These are phyloP conservation scores for Petrolisthes manimaculis DNA, from an alignment of 2,888 invertebrate species.

Conservation along the genomic window DNA sequence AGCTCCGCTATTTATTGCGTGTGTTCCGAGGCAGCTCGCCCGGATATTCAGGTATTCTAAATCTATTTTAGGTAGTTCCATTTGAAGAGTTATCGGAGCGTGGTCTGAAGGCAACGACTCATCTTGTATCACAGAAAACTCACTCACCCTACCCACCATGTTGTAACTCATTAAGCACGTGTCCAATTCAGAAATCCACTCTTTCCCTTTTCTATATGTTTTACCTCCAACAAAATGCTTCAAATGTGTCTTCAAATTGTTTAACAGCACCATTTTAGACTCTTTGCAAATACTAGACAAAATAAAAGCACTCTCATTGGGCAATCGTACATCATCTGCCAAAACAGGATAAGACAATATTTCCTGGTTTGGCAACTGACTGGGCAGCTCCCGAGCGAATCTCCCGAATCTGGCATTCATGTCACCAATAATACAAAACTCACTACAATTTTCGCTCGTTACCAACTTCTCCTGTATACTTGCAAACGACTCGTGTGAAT, in stretches of 20 bases:
- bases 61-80: neutral
- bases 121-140: neutral
- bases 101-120: constrained; percentile 21
- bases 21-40: neutral
- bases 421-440: constrained; percentile 9
- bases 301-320: constrained; percentile 14
- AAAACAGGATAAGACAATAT: neutral
- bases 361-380: neutral
- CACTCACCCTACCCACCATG: neutral
- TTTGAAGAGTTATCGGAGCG: neutral
- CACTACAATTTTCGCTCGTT: neutral
- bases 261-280: neutral
- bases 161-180: neutral
- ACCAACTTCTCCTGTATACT: neutral
- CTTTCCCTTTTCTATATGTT: constrained; percentile 3
- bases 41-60: constrained; percentile 1
- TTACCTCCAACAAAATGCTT: neutral
- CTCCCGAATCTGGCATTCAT: constrained; percentile 16
- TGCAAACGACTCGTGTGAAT: neutral
- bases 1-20: neutral
- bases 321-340: neutral
- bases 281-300: neutral
- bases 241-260: neutral
- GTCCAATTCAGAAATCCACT: constrained; percentile 13
- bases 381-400: neutral